Conservation (phyloP, 1,140 invertebrate genomes). For the Macrocentrus cingulum region DNA sequence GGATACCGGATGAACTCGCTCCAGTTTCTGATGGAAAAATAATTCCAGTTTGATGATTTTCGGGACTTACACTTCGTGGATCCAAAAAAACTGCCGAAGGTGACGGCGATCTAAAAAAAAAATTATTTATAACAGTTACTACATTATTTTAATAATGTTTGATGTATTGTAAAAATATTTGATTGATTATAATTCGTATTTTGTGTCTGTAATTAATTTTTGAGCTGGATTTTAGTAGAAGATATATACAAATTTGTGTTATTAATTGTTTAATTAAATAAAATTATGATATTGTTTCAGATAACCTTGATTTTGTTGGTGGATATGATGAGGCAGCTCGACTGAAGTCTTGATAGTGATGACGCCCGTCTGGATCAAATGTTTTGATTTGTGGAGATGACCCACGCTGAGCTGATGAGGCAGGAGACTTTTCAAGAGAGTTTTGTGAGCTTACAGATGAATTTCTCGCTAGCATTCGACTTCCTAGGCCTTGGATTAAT, state of each 20-base stretch:
- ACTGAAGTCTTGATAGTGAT: constrained; percentile 47
- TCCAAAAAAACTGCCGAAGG: constrained; percentile 76
- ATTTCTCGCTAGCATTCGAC: constrained; percentile 59
- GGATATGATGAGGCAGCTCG: constrained; percentile 58
- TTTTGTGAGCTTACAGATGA: constrained; percentile 80
- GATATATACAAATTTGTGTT: no score
- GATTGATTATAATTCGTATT: no score
- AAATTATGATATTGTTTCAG: no score
- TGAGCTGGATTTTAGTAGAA: no score
- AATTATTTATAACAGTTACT: no score
- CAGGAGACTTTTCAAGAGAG: constrained; percentile 71
- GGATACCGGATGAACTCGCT: constrained; percentile 56
- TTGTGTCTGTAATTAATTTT: no score
- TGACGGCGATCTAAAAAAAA: constrained; percentile 62
- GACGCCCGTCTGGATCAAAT: constrained; percentile 72
- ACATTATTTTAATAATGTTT: no score
- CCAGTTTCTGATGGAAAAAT: constrained; percentile 61
- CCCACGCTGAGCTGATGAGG: constrained; percentile 67
- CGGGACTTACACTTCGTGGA: constrained; percentile 64
- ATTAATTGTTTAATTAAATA: no score
- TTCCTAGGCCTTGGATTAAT: constrained; percentile 22
- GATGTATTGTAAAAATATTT: no score
- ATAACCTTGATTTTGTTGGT: constrained; percentile 51
- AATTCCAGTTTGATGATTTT: constrained; percentile 38
- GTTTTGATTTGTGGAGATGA: constrained; percentile 78